Base-by-base conservation (phyloP, 30 jellyfish, hydroid and myxozoan species). In the Hydra vulgaris region DNA sequence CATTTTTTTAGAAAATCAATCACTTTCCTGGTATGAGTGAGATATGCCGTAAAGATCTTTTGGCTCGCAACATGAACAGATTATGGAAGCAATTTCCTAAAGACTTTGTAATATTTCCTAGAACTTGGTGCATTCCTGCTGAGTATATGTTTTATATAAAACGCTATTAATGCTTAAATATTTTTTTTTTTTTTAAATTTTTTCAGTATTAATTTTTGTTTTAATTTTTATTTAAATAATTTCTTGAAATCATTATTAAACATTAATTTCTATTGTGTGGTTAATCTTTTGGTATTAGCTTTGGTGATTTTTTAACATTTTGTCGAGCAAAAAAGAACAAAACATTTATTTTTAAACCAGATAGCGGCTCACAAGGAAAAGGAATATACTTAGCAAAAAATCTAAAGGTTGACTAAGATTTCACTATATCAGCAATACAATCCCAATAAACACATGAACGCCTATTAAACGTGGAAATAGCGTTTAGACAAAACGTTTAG, bases 11-110 rank as follows among this genome's bases (percentile, higher is more conserved):
- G 98, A 92, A 92, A 86, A 92, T 92, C 21, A 92, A 92, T 61
- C 98, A 92, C 66, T 92, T 92, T 78, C 98, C 98, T 78, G 98
- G 98, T 20, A 92, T 92, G 98, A 92, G 98, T 92, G 98, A 92
- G 61, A 92, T 92, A 15, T 92, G 98, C 77, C 87, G 98, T 18
- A 92, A 92, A 72, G 98, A 92, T 54, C 78, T 80, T 23, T 85
- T 92, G 5, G 98, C 98, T 55, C 70, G 96, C 54, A 92, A 92
- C 72, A 92, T 92, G 98, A 92, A 92, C 71, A 89, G 98, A 0
- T 77, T 92, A 18, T 92, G 98, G 95, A 92, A 92, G 67, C 98
- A 92, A 74, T 92, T 86, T 53, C 98, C 98, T 8, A 92, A 92
- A 55, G 98, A 92, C 27, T 92, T 86, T 40, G 95, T 91, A 0